Percentiles rank a stretch among this genome's conserved stretches.
phyloP scores from a whole-genome alignment of 2,113 vertebrate genomes.

The Myocastor coypus region DNA sequence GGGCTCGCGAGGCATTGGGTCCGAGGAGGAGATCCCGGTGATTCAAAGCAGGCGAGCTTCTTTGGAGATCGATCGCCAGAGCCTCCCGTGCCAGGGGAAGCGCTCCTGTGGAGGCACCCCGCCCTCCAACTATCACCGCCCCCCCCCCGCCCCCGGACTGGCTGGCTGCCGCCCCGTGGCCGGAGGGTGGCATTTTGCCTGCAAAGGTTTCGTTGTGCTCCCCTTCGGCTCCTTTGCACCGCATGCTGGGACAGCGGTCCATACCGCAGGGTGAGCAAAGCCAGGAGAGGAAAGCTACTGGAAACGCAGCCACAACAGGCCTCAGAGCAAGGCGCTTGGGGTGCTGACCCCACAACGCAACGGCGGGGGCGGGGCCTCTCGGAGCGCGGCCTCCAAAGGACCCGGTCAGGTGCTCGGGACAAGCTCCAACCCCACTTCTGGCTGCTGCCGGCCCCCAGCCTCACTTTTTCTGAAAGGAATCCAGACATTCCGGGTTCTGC shows the following conservation, averaged over 20 bases:
- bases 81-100: background rate
- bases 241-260: background rate
- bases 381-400: no score
- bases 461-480: constrained; percentile 1
- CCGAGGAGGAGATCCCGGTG: background rate
- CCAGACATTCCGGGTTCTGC: background rate
- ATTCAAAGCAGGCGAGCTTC: background rate
- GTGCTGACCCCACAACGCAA: background rate
- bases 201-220: background rate
- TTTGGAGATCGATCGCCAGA: rapidly evolving
- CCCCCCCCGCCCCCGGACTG: background rate
- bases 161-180: background rate
- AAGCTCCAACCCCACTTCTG: background rate
- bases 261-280: background rate
- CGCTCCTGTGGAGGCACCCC: background rate
- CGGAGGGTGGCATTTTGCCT: background rate
- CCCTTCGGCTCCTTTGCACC: background rate
- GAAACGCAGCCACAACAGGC: background rate
- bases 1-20: background rate
- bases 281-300: background rate
- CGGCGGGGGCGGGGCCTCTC: background rate
- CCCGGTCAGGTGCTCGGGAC: no score
- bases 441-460: background rate
- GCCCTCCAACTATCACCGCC: background rate
- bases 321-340: background rate